phyloP scores from a whole-genome alignment of 2,113 vertebrate genomes.

The Malurus elegans region DNA sequence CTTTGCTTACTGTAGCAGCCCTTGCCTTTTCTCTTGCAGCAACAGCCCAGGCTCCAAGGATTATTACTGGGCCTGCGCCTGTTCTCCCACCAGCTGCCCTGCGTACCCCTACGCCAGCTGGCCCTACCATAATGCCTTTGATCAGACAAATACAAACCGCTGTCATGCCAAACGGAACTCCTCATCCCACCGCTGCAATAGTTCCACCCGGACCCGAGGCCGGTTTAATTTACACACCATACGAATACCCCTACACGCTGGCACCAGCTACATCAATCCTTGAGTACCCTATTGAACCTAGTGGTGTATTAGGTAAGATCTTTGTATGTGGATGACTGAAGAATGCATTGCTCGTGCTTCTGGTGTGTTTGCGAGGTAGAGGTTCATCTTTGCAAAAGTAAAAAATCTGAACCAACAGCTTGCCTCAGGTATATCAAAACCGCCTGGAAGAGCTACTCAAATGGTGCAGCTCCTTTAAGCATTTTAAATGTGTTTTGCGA shows the following conservation, averaged over 20 bases:
- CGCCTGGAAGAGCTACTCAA: background rate
- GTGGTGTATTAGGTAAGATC: conserved; percentile 94
- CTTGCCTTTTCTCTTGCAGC: conserved; percentile 95
- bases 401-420: background rate
- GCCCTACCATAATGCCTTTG: conserved; percentile 97
- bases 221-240: conserved; percentile 97
- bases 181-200: conserved; percentile 88
- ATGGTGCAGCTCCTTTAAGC: background rate
- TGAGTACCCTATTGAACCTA: conserved; percentile 98
- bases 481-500: background rate
- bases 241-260: conserved; percentile 96
- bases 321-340: background rate
- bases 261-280: conserved; percentile 95
- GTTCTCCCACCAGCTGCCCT: conserved; percentile 87
- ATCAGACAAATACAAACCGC: conserved; percentile 99
- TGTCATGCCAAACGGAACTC: conserved; percentile 91
- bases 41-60: conserved; percentile 91
- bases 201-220: conserved; percentile 91
- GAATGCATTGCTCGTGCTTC: background rate
- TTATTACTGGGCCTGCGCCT: conserved; percentile 92
- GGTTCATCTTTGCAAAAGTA: background rate
- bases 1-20: conserved; percentile 88
- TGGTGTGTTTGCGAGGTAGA: background rate
- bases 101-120: conserved; percentile 87
- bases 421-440: background rate